phyloP scores from a whole-genome alignment of 1,140 invertebrate species.

The Pogonus chalceus region DNA sequence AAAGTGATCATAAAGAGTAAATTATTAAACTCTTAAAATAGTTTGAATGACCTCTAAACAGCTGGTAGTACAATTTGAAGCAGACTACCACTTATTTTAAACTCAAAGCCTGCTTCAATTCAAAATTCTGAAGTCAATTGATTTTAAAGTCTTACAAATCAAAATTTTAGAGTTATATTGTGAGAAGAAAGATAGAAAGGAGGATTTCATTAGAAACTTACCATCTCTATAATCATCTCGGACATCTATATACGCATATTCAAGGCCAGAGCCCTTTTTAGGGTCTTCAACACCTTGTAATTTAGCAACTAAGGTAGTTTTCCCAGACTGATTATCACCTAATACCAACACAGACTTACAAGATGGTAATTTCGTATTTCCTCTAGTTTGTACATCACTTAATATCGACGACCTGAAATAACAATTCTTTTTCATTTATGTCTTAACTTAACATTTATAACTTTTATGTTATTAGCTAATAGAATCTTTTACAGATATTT shows the following conservation, averaged over 20 bases:
- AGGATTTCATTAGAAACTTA: conserved; percentile 36
- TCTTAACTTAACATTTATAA: too few relatives aligned
- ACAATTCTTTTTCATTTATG: too few relatives aligned
- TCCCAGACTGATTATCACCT: conserved; percentile 93
- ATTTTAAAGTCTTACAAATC: too few relatives aligned
- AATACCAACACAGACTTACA: conserved; percentile 87
- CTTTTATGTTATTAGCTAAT: too few relatives aligned
- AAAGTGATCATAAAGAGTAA: too few relatives aligned
- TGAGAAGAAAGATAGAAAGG: neutral
- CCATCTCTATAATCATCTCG: conserved; percentile 98
- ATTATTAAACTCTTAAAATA: too few relatives aligned
- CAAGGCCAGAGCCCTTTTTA: conserved; percentile 93
- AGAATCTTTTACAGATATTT: too few relatives aligned
- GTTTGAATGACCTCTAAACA: too few relatives aligned
- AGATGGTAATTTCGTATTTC: conserved; percentile 85
- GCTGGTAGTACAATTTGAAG: too few relatives aligned
- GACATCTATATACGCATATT: conserved; percentile 98
- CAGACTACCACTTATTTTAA: too few relatives aligned
- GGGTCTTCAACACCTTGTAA: conserved; percentile 90
- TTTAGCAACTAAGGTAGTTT: conserved; percentile 93
- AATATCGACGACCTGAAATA: conserved; percentile 80
- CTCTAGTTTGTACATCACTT: conserved; percentile 87
- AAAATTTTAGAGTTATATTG: conserved; percentile 1
- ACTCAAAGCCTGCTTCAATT: too few relatives aligned
- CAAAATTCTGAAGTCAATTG: conserved; percentile 2